A percentile compares a stretch with the other conserved stretches of the same genome.
These are phyloP conservation scores for Euzophera pinguis DNA, from an alignment of 2,888 invertebrate species.

Conservation along the genomic window DNA sequence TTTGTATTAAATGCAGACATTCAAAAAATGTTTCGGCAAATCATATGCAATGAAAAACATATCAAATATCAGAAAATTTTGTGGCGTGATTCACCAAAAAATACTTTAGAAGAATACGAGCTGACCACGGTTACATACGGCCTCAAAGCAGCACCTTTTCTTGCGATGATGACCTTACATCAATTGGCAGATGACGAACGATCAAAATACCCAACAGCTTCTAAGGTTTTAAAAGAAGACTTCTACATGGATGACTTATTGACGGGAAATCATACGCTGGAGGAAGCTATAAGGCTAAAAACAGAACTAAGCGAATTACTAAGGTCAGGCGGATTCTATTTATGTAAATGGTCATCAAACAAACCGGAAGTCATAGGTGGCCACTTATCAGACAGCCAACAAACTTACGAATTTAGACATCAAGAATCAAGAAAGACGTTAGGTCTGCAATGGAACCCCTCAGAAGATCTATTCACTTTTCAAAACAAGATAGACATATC, in stretches of 20 bases:
- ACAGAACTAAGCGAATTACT: constrained; percentile 2
- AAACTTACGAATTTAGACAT: background rate
- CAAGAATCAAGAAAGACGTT: background rate
- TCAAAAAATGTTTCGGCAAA: constrained; percentile 10
- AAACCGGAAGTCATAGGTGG: background rate
- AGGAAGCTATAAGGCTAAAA: background rate
- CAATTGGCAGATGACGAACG: constrained; percentile 4
- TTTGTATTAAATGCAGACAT: constrained; percentile 4
- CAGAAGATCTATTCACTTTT: background rate
- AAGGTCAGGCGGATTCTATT: constrained; percentile 6
- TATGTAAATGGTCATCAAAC: constrained; percentile 5
- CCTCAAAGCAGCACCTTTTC: background rate
- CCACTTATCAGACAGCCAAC: background rate
- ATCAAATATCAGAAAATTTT: background rate
- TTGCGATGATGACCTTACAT: background rate
- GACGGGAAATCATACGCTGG: background rate
- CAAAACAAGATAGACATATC: background rate
- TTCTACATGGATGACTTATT: background rate
- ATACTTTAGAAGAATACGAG: background rate
- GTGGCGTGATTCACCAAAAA: background rate
- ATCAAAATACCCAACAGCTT: background rate
- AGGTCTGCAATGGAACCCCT: background rate
- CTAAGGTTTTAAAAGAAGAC: constrained; percentile 1
- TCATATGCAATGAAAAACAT: background rate
- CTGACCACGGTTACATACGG: background rate